Evolutionary conservation across 2,797 vertebrate species (phyloP), one percentile per base, ranked within the genome.

Genomic region (Babyrousa celebensis): DNA sequence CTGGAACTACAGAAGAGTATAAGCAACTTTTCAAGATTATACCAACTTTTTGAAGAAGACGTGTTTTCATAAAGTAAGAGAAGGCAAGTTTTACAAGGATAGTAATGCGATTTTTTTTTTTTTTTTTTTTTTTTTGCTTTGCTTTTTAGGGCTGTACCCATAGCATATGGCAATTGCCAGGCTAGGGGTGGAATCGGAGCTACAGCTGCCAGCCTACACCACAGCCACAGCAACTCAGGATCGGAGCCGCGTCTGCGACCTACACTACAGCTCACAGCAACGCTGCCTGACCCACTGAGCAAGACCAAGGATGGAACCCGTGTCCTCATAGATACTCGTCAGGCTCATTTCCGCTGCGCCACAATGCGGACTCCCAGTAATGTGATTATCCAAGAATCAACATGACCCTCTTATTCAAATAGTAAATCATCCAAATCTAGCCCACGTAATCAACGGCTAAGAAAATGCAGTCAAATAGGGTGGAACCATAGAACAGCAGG

Each of bases 311-410:
- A 48, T 48, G 6, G 43, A 48, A 48, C 43, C 43, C 43, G 43
- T 48, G 43, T 48, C 43, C 43, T 48, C 6, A 48, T 48, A 10
- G 43, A 48, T 48, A 48, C 5, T 48, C 6, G 43, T 48, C 43
- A 48, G 43, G 43, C 9, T 48, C 43, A 48, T 10, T 48, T 48
- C 43, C 9, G 43, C 43, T 48, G 43, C 43, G 43, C 43, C 43
- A 10, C 43, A 48, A 48, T 10, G 43, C 5, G 43, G 9, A 48
- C 9, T 48, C 43, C 43, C 43, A 27, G 15, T 40, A 91, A 94
- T 65, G 70, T 20, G 36, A 85, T 93, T 96, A 96, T 93, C 56
- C 85, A 32, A 96, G 12, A 80, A 54, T 75, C 43, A 86, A 72
- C 58, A 74, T 17, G 23, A 56, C 32, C 20, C 43, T 95, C 36